Base-by-base conservation (phyloP, 53 echinoderm and acorn worm species). In the Mesocentrotus franciscanus region DNA sequence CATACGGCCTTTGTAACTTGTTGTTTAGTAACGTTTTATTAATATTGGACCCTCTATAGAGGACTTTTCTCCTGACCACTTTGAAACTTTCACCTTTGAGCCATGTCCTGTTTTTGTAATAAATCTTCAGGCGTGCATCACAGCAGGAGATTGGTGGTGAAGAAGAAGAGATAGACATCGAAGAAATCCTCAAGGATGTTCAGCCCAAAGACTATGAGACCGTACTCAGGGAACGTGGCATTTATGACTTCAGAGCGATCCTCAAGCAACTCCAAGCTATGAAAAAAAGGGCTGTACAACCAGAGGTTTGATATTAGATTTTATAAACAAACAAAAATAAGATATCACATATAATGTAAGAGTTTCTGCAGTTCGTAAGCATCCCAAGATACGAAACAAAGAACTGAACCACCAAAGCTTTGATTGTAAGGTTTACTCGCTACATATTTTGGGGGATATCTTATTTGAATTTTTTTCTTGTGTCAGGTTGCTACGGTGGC, bases 161-260 rank as follows among this genome's bases (percentile, higher is more conserved):
- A 8, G 96, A 81, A 26, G 97, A 90, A 79, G 97, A 97, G 72
- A 85, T 97, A 18, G 98, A 98, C 79, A 93, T 98, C n/a, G 96
- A 95, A 56, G 97, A 62, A 18, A 93, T 98, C 16, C 95, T 98
- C 16, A 71, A 60, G 18, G 97, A 95, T 42, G 97, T 96, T 2
- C 91, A 97, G 49, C 99, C 99, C 0, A 98, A 99, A 70, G 96
- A 99, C 49, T 99, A 98, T 74, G 99, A 99, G 87, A 95, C 72
- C 20, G 95, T 98, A 20, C 95, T 99, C 30, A 97, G 90, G 78
- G 83, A 97, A 92, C 97, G 97, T 90, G 98, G 99, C 66, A 95
- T 99, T 95, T 96, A 71, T 92, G 99, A 99, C 58, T 99, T 99
- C 97, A 93, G 99, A 30, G 96, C 96, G 64, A 99, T 99, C 89